A percentile compares a stretch with the other conserved stretches of the same genome.
Conservation (phyloP, 2,797 vertebrate genomes). For the Salmo trutta region DNA sequence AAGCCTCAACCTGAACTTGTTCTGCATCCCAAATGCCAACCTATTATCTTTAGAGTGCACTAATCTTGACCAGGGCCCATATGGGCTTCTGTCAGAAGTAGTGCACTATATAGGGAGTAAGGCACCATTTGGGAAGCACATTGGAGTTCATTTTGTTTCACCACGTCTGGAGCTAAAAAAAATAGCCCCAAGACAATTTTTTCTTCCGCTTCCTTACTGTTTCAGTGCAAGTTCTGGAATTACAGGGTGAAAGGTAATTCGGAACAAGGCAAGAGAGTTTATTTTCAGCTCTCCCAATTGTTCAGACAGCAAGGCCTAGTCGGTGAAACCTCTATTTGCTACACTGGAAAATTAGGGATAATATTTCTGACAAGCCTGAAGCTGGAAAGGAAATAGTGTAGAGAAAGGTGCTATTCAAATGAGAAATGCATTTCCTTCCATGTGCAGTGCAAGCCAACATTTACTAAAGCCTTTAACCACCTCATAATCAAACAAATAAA, state of each 20-base stretch:
- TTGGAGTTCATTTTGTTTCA: conserved; percentile 71
- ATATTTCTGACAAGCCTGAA: conserved; percentile 53
- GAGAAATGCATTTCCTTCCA: conserved; percentile 1
- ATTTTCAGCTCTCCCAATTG: conserved; percentile 58
- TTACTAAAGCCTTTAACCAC: conserved; percentile 19
- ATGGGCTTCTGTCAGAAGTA: neutral
- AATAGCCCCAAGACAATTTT: conserved; percentile 60
- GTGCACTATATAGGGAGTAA: neutral
- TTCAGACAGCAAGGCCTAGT: conserved; percentile 62
- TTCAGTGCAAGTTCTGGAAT: conserved; percentile 56
- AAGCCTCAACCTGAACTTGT: conserved; percentile 73
- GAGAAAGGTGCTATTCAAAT: conserved; percentile 20
- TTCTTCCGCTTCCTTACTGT: conserved; percentile 42
- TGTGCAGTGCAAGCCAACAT: neutral
- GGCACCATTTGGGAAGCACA: neutral
- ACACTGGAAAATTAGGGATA: conserved; percentile 27
- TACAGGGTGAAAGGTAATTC: conserved; percentile 68
- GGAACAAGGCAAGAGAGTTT: conserved; percentile 59
- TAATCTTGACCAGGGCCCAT: neutral
- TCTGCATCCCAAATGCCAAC: neutral
- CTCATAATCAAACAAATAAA: neutral
- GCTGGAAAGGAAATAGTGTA: conserved; percentile 45
- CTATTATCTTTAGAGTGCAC: neutral
- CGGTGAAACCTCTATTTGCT: conserved; percentile 50
- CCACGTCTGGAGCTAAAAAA: conserved; percentile 60